These are phyloP conservation scores for Pilophorus perplexus DNA, from an alignment of 2,888 invertebrate species.

Conservation along the genomic window DNA sequence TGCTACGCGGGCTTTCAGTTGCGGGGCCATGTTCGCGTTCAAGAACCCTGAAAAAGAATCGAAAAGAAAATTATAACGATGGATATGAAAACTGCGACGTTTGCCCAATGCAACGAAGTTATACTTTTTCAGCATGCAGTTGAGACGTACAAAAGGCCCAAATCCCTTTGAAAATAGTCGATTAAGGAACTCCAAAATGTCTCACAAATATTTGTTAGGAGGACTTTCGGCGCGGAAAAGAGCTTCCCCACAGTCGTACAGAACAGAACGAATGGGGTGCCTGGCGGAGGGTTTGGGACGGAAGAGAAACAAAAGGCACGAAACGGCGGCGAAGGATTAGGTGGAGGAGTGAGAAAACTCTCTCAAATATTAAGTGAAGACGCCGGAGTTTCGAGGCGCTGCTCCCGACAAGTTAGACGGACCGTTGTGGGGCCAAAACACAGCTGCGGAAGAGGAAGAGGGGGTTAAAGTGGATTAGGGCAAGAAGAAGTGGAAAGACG, in stretches of 20 bases:
- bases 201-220: background rate
- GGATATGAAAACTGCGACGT: too few relatives aligned
- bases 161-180: too few relatives aligned
- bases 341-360: background rate
- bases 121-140: too few relatives aligned
- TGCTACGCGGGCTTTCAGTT: slow-evolving; percentile 81
- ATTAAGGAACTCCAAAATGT: background rate
- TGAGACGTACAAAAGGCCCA: too few relatives aligned
- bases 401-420: too few relatives aligned
- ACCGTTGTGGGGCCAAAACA: background rate
- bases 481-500: background rate
- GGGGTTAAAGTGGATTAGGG: slow-evolving; percentile 10
- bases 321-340: background rate
- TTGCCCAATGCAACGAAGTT: too few relatives aligned
- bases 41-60: slow-evolving; percentile 66
- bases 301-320: background rate
- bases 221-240: background rate
- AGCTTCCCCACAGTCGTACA: background rate
- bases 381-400: slow-evolving; percentile 1
- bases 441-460: background rate
- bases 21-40: slow-evolving; percentile 83
- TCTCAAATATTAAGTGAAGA: slow-evolving; percentile 18
- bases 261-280: background rate
- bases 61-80: background rate
- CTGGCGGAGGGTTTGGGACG: too few relatives aligned